Evolutionary conservation across 2,888 invertebrate species (phyloP).

Genomic region (Hemicrepidius hirtus): DNA sequence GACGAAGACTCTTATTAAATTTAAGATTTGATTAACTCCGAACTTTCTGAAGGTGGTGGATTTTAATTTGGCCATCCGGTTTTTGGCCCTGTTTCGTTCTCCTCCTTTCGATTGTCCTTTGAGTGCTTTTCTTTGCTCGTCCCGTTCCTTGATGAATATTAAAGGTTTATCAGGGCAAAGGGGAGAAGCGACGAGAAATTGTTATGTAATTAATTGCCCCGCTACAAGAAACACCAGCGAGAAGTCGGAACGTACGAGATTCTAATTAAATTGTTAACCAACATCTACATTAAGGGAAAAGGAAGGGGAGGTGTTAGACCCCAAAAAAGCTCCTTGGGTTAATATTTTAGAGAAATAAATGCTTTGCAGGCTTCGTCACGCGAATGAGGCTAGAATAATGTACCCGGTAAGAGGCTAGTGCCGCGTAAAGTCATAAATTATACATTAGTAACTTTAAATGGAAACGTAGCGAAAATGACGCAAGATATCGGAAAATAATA

Average conservation of each 20-base stretch:
- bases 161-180: slow-evolving; percentile 24
- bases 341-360: too few species aligned
- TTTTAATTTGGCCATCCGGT: slow-evolving; percentile 34
- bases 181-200: slow-evolving; percentile 14
- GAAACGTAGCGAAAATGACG: too few species aligned
- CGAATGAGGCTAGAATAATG: too few species aligned
- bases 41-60: slow-evolving; percentile 40
- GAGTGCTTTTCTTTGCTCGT: slow-evolving; percentile 31
- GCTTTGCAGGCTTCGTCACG: too few species aligned
- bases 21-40: slow-evolving; percentile 49
- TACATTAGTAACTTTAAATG: too few species aligned
- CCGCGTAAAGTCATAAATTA: too few species aligned
- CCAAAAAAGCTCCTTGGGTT: too few species aligned
- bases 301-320: too few species aligned
- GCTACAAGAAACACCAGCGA: slow-evolving; percentile 1
- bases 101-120: slow-evolving; percentile 29
- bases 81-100: slow-evolving; percentile 5
- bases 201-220: slow-evolving; percentile 18
- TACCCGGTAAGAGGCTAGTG: too few species aligned
- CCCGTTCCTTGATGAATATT: slow-evolving; percentile 25
- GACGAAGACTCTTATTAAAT: slow-evolving; percentile 46
- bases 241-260: background rate
- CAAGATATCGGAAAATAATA: too few species aligned
- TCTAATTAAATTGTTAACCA: background rate
- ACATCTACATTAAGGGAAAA: too few species aligned